Evolutionary conservation across 2,797 vertebrate species (phyloP), one percentile per base, ranked within the genome.

Genomic region (Salmo trutta): DNA sequence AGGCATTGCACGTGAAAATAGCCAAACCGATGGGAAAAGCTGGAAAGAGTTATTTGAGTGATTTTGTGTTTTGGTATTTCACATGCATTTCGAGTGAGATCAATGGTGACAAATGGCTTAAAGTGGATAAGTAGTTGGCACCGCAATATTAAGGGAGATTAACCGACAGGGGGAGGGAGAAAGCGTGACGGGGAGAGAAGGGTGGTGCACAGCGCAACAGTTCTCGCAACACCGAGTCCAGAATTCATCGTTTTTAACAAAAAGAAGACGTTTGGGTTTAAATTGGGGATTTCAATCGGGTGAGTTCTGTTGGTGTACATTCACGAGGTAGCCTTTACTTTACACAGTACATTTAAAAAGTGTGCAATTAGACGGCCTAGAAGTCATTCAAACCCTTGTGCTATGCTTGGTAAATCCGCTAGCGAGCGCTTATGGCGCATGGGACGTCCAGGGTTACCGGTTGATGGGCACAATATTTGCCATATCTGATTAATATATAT

Each of bases 121-220:
- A 70, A 68, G 77, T 77, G 71, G 79, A 75, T 85, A 79, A 88
- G 77, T 85, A 76, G 82, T 82, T 80, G 84, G 76, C 41, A 12
- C 80, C 85, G 83, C 84, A 86, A 87, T 82, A 84, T 77, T 79
- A 80, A 62, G 36, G 52, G 83, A 89, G 89, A 92, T 93, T 92
- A 93, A 75, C 54, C 10, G 41, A 47, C 2, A 47, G 10, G 8
- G 41, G 41, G 41, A 73, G 78, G 8, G 41, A 29, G 65, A 31
- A 67, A 19, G 53, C 29, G 75, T 59, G 76, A 56, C 77, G 7
- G 54, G 29, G 52, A 41, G 41, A 41, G 41, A 54, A 74, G 66
- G 66, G 75, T 36, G 78, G 52, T 66, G 77, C 67, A 67, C 53
- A 17, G 68, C 73, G 14, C 47, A 70, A 24, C 59, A 71, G 75